These are phyloP conservation scores for Prostheceraeus crozeri DNA, from an alignment of 2,888 invertebrate species.

Conservation along the genomic window DNA sequence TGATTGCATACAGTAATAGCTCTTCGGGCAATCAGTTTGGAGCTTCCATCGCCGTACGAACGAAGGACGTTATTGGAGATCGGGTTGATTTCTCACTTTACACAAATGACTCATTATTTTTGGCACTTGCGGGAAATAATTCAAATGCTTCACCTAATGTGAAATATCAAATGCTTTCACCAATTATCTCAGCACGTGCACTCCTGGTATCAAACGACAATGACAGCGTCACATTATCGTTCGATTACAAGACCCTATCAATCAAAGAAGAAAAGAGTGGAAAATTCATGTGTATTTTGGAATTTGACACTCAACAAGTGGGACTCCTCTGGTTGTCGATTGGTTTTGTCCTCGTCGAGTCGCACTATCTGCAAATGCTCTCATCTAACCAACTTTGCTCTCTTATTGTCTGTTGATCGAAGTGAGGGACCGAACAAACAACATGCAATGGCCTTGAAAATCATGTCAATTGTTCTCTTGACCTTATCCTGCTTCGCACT, in stretches of 20 bases:
- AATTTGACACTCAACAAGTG: background rate
- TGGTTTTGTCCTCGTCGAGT: too few relatives aligned
- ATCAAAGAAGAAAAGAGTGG: background rate
- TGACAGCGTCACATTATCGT: background rate
- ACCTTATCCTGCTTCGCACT: background rate
- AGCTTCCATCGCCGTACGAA: too few relatives aligned
- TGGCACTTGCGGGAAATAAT: too few relatives aligned
- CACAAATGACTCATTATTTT: too few relatives aligned
- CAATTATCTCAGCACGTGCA: conserved; percentile 1
- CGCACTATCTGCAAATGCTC: background rate
- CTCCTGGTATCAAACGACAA: background rate
- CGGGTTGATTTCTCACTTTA: too few relatives aligned
- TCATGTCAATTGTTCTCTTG: background rate
- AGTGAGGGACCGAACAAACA: background rate
- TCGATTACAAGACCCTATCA: background rate
- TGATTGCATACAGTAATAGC: too few relatives aligned
- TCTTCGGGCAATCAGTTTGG: too few relatives aligned
- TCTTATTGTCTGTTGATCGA: background rate
- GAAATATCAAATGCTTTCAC: too few relatives aligned
- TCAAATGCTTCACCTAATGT: too few relatives aligned
- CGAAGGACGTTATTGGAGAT: too few relatives aligned
- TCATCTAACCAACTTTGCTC: conserved; percentile 23
- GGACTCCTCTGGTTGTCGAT: conserved; percentile 4
- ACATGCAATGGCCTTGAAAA: background rate
- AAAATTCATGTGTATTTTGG: conserved; percentile 18